phyloP scores from a whole-genome alignment of 2,888 invertebrate genomes.

The Spodoptera littoralis region DNA sequence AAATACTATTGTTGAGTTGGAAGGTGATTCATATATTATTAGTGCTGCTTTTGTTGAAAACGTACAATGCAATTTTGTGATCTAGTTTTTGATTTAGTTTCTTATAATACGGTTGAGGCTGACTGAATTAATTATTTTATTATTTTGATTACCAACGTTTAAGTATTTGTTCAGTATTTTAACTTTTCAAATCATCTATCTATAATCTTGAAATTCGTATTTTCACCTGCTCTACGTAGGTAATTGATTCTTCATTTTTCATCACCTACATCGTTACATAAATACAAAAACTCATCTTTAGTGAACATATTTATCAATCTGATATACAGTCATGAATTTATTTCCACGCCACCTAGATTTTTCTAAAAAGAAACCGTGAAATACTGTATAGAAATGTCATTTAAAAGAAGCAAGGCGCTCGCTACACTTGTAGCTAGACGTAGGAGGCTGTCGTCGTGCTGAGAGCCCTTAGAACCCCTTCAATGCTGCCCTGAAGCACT shows the following conservation, averaged over 20 bases:
- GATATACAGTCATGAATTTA: not conserved
- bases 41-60: not conserved
- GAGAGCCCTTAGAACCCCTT: slow-evolving; percentile 50
- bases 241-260: too few relatives aligned
- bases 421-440: slow-evolving; percentile 40
- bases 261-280: too few relatives aligned
- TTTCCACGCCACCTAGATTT: slow-evolving; percentile 1
- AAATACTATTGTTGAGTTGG: slow-evolving; percentile 8
- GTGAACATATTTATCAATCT: too few relatives aligned
- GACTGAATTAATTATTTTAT: too few relatives aligned
- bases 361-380: slow-evolving; percentile 24
- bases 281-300: too few relatives aligned
- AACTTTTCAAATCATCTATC: too few relatives aligned
- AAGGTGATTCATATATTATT: slow-evolving; percentile 1
- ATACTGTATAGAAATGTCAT: slow-evolving; percentile 37
- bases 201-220: too few relatives aligned
- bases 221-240: too few relatives aligned
- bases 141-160: too few relatives aligned
- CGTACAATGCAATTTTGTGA: not conserved
- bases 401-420: slow-evolving; percentile 42
- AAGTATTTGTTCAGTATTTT: too few relatives aligned
- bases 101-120: too few relatives aligned
- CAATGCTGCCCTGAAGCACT: slow-evolving; percentile 51
- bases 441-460: slow-evolving; percentile 51
- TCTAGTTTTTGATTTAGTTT: too few relatives aligned